Conservation (phyloP, 1,140 invertebrate species). For the Macrosteles quadrilineatus region DNA sequence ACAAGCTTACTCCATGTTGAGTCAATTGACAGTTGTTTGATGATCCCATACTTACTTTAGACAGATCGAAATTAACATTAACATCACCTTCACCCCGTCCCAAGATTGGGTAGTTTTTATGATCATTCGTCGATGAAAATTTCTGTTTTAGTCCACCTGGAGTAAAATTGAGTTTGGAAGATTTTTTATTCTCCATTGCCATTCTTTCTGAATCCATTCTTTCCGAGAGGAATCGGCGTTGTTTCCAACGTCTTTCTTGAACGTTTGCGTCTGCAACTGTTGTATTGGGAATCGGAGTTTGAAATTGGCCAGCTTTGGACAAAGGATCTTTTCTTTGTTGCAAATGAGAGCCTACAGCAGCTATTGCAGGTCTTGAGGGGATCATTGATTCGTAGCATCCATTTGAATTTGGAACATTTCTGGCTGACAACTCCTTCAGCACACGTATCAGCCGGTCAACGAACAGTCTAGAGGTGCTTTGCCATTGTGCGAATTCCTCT, state of each 20-base stretch:
- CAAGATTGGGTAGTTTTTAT: not conserved
- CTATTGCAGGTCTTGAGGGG: too few relatives aligned
- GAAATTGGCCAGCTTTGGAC: too few relatives aligned
- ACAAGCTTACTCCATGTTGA: too few relatives aligned
- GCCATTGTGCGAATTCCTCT: constrained; percentile 6
- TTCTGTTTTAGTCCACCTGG: not conserved
- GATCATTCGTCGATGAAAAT: not conserved
- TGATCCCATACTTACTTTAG: too few relatives aligned
- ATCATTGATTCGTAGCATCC: too few relatives aligned
- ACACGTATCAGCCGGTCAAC: not conserved
- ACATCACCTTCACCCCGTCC: not conserved
- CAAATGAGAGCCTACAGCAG: too few relatives aligned
- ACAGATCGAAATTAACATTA: too few relatives aligned
- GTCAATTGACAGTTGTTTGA: too few relatives aligned
- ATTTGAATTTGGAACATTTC: not conserved
- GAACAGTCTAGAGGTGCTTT: not conserved
- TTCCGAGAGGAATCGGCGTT: not conserved
- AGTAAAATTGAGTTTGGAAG: not conserved
- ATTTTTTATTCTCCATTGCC: not conserved
- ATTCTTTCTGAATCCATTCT: not conserved
- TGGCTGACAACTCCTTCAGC: not conserved
- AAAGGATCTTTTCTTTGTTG: too few relatives aligned
- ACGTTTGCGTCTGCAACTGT: too few relatives aligned
- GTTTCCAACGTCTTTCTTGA: not conserved
- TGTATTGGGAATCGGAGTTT: too few relatives aligned